Percentiles rank a stretch among this genome's conserved stretches.
Conservation (phyloP, 2,113 vertebrate genomes). For the Cynopterus brachyotis region DNA sequence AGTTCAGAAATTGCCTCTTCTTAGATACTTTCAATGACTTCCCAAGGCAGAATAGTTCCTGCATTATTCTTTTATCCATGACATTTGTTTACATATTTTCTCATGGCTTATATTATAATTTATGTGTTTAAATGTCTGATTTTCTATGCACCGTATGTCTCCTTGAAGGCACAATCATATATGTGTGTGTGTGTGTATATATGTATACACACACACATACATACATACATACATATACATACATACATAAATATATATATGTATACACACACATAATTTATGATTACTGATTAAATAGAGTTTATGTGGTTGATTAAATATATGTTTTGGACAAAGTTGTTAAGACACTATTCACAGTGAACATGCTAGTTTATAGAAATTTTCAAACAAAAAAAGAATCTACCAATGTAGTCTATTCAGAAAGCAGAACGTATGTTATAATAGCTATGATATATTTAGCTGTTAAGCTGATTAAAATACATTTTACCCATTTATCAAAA, state of each 20-base stretch:
- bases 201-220: background rate
- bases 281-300: background rate
- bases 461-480: slow-evolving; percentile 24
- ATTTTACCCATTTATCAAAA: slow-evolving; percentile 32
- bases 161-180: background rate
- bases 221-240: too few relatives aligned
- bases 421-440: background rate
- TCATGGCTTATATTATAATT: background rate
- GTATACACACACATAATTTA: background rate
- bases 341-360: background rate
- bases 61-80: background rate
- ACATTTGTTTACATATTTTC: background rate
- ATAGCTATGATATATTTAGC: background rate
- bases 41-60: background rate
- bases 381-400: background rate
- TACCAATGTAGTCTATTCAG: background rate
- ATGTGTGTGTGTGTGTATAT: background rate
- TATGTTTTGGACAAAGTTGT: background rate
- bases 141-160: background rate
- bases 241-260: background rate
- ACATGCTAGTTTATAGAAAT: background rate
- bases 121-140: background rate
- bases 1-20: background rate
- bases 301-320: slow-evolving; percentile 1
- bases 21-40: background rate